phyloP scores from a whole-genome alignment of 2,888 invertebrate species.

The Torymus tubicola region DNA sequence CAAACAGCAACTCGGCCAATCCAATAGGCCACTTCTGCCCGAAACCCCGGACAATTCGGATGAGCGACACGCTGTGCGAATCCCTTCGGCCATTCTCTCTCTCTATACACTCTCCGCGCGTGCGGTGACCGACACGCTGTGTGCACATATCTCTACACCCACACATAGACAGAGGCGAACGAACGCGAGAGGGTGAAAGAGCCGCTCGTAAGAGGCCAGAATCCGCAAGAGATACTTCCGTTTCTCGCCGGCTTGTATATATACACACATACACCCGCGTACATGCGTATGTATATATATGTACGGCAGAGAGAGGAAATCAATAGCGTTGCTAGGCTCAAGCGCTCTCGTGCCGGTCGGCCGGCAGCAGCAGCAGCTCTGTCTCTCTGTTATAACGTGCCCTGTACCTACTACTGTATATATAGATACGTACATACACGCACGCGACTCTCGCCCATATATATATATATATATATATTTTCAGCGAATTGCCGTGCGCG shows the following conservation, averaged over 20 bases:
- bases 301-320: conserved; percentile 68
- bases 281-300: background rate
- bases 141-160: no score
- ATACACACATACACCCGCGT: background rate
- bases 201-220: background rate
- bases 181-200: background rate
- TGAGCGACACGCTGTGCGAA: background rate
- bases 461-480: no score
- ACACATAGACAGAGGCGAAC: background rate
- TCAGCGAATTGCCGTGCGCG: no score
- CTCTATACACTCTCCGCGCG: no score
- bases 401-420: no score
- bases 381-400: background rate
- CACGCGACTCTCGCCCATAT: background rate
- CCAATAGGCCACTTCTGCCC: conserved; percentile 2
- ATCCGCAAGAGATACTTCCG: conserved; percentile 28
- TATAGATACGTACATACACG: no score
- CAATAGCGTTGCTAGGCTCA: conserved; percentile 76
- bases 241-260: background rate
- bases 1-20: no score
- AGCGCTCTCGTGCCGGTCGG: conserved; percentile 27
- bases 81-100: background rate
- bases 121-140: no score
- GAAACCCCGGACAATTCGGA: background rate
- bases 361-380: conserved; percentile 5